Conservation (phyloP, 2,113 vertebrate genomes). For the Psephotus haematonotus region DNA sequence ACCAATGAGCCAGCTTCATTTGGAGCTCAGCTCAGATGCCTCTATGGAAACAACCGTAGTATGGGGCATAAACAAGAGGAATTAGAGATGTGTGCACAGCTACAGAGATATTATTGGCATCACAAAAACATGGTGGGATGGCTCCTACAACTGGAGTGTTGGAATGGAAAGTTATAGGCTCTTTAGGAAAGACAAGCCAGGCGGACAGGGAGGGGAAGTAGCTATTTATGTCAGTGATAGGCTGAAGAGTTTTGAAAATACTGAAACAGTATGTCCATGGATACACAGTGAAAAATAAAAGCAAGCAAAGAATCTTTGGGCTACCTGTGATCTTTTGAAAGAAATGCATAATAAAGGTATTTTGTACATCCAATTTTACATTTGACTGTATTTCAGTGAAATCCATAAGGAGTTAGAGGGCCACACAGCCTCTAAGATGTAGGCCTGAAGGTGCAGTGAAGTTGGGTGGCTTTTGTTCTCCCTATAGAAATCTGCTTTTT, state of each 20-base stretch:
- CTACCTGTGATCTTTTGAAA: not conserved
- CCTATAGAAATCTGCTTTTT: not conserved
- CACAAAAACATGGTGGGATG: not conserved
- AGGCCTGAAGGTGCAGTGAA: not conserved
- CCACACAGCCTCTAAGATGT: rapidly evolving
- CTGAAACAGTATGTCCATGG: not conserved
- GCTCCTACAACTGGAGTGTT: not conserved
- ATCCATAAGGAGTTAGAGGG: not conserved
- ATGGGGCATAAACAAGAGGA: too few relatives aligned
- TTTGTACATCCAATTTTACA: not conserved
- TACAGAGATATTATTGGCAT: not conserved
- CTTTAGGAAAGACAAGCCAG: not conserved
- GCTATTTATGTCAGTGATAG: not conserved
- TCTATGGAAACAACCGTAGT: too few relatives aligned
- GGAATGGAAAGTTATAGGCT: not conserved
- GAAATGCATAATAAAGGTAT: not conserved
- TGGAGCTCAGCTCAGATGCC: too few relatives aligned
- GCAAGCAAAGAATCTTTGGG: not conserved
- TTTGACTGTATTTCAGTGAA: not conserved
- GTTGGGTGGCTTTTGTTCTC: not conserved
- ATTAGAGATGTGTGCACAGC: too few relatives aligned
- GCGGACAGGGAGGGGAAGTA: not conserved
- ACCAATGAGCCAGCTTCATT: too few relatives aligned
- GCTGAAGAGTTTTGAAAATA: not conserved
- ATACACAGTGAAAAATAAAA: not conserved